Evolutionary conservation across 2,888 invertebrate genomes (phyloP), one percentile per base, ranked within the genome.

Genomic region (Andrena chrysosceles): DNA sequence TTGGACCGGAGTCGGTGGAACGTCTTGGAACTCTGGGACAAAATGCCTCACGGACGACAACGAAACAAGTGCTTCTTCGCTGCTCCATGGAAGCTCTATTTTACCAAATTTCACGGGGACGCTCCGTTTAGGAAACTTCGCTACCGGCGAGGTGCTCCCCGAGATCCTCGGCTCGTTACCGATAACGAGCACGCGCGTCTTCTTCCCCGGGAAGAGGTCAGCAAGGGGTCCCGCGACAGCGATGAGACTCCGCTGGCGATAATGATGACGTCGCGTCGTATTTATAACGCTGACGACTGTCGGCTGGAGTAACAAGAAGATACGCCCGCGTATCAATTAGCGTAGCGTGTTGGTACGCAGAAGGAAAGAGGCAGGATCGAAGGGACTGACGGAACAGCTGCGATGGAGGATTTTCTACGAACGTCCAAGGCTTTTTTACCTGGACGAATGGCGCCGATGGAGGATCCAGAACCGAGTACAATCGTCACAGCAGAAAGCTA

Each of bases 51-150:
- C 29, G 70, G 20, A 71, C 66, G 69, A 81, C 82, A 75, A 81
- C 82, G 82, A 81, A 81, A 81, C 75, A 68, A 81, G 70, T 81
- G 82, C 81, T 82, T 82, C 70, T 67, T 62, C 60, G n/a, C 33
- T 33, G 56, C 62, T 52, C n/a, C 42, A 71, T n/a, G 23, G 60
- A 67, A 66, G 77, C 77, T 77, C 31, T 77, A 77, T 76, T 79
- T 79, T 67, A 67, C 26, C 66, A 81, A 71, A 77, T 54, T 54
- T 52, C 10, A 3, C 77, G 23, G 42, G 42, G 42, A 35, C 56
- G 13, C 72, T 35, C 59, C 48, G 23, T 26, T 62, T 20, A 31
- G 31, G 13, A 48, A 62, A 54, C 60, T 62, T 66, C 66, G 20
- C 23, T 35, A 67, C 42, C 35, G 16, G 26, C n/a, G 8, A 13